Conservation (phyloP, 92 coral and sea anemone species). For the Ricordea florida region DNA sequence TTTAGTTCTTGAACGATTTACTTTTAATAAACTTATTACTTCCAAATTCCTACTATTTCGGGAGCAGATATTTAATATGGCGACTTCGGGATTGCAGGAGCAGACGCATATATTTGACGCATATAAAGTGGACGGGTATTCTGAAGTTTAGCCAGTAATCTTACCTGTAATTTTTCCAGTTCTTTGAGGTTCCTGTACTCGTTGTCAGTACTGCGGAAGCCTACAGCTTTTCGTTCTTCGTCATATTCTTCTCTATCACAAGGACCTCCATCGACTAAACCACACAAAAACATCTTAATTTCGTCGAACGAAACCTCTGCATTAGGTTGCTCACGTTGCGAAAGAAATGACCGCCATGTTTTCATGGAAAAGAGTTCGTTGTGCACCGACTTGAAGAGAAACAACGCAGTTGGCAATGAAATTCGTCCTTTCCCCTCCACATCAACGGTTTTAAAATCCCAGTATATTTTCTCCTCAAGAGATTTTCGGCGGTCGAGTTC, state of each 20-base stretch:
- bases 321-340: conserved; percentile 61
- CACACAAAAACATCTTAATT: conserved; percentile 89
- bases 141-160: no score
- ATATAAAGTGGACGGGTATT: no score
- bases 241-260: conserved; percentile 77
- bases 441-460: conserved; percentile 95
- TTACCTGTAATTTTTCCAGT: conserved; percentile 87
- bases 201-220: conserved; percentile 43
- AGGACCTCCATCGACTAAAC: conserved; percentile 83
- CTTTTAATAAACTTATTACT: no score
- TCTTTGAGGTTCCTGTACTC: conserved; percentile 80
- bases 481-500: conserved; percentile 86
- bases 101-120: no score
- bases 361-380: conserved; percentile 83
- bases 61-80: no score
- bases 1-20: no score
- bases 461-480: conserved; percentile 88
- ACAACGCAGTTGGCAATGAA: conserved; percentile 82
- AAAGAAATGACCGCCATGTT: conserved; percentile 82
- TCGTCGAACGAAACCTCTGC: conserved; percentile 92
- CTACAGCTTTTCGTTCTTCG: conserved; percentile 65
- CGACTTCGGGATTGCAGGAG: no score
- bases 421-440: conserved; percentile 84
- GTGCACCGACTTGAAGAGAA: conserved; percentile 91
- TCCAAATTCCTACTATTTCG: no score